Base-by-base conservation (phyloP, 2,888 invertebrate genomes). In the Noctua comes region DNA sequence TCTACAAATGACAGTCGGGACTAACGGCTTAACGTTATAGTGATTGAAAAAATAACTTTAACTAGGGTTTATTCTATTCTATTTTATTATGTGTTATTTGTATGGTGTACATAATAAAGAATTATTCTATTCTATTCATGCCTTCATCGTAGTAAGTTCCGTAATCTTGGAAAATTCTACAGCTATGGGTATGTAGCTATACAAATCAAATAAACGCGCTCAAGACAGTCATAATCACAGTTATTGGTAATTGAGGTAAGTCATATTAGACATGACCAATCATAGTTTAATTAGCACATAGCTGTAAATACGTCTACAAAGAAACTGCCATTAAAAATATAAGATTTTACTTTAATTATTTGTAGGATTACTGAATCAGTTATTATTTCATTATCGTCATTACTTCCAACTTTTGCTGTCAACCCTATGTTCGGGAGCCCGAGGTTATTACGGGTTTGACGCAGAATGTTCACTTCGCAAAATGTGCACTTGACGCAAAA, bases 211-310 rank as follows among this genome's bases (percentile, higher is more conserved):
- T 57, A 27, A 77, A 48, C 21, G 36, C 71, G 54, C 36, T 18
- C n/a, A 27, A 79, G 54, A 48, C 72, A 21, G n/a, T n/a, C 13
- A 31, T 27, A 80, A 16, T 48, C 48, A 80, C 57, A 72, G 80
- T 72, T 36, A 36, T 54, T 57, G 24, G 36, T 71, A 57, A 54
- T 70, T 80, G 18, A 48, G 77, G 51, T 46, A 66, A 80, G 40
- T 83, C 65, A 51, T 83, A 83, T 18, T 77, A 48, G 54, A 43
- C 18, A 54, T 65, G 43, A 66, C 51, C 36, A 48, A 76, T 54
- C 64, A 76, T 27, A 36, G 40, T 57, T 54, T 69, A 51, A 46
- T 83, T 77, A 66, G 57, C 59, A 70, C 51, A 78, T 68, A 77
- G 27, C 59, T 70, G 80, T 80, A 66, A 68, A 51, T 66, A 62